Conservation (phyloP, 2,797 vertebrate genomes). For the Ctenopoma multispine region DNA sequence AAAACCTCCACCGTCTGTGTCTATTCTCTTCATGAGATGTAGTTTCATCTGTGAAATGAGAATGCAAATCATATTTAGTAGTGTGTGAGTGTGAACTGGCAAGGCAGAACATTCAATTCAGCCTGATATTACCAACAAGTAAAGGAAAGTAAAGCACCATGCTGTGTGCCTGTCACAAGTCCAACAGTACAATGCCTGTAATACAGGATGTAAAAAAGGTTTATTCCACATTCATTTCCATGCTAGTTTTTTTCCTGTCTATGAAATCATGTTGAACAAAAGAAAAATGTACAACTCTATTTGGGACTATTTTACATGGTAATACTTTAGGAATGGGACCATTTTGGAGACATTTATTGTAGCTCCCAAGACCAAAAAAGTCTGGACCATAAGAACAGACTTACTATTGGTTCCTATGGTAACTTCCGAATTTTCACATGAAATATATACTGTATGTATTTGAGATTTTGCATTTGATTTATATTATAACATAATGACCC, state of each 20-base stretch:
- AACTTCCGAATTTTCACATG: neutral
- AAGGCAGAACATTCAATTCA: conserved; percentile 80
- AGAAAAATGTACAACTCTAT: conserved; percentile 42
- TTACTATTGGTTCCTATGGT: neutral
- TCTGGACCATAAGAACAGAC: neutral
- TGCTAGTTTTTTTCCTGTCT: conserved; percentile 14
- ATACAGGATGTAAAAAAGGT: conserved; percentile 52
- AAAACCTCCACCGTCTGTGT: conserved; percentile 55
- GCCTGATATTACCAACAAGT: conserved; percentile 71
- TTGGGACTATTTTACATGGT: conserved; percentile 35
- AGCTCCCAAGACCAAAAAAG: neutral
- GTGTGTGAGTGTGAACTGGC: conserved; percentile 72
- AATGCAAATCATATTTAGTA: conserved; percentile 80
- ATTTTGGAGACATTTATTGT: conserved; percentile 18
- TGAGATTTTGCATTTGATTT: too few relatives aligned
- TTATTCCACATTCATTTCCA: conserved; percentile 59
- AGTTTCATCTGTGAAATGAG: conserved; percentile 82
- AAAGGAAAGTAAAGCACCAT: conserved; percentile 45
- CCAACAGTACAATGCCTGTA: conserved; percentile 49
- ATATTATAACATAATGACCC: too few relatives aligned
- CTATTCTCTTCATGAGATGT: conserved; percentile 69
- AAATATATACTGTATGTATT: neutral
- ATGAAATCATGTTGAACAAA: conserved; percentile 44
- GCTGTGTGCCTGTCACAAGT: conserved; percentile 53
- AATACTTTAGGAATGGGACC: conserved; percentile 19